phyloP scores from a whole-genome alignment of 2,888 invertebrate species.

The Acrobasis consociella region DNA sequence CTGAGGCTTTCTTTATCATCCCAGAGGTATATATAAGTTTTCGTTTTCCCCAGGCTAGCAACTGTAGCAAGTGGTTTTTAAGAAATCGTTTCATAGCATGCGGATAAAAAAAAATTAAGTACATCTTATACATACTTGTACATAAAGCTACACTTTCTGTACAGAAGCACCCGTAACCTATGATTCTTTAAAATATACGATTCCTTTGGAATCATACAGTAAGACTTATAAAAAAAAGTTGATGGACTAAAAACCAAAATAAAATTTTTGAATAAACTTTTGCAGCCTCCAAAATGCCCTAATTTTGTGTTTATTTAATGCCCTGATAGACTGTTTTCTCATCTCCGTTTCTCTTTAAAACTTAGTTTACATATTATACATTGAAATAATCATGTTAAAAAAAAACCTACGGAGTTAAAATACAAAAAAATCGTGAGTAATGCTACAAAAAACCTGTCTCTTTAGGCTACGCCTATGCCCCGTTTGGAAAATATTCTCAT shows the following conservation, averaged over 20 bases:
- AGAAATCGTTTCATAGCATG: too few relatives aligned
- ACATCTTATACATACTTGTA: neutral
- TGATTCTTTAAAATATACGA: neutral
- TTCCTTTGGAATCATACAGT: constrained; percentile 14
- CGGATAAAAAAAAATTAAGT: too few relatives aligned
- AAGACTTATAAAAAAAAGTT: neutral
- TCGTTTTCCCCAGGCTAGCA: too few relatives aligned
- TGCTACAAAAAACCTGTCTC: neutral
- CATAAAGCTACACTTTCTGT: neutral
- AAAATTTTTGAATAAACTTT: neutral
- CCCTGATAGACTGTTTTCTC: too few relatives aligned
- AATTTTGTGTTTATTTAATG: neutral
- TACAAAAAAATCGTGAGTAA: too few relatives aligned
- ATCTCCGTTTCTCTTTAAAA: too few relatives aligned
- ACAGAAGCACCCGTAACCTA: constrained; percentile 20
- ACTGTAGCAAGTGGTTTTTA: too few relatives aligned
- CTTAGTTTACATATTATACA: too few relatives aligned
- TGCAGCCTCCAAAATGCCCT: constrained; percentile 9
- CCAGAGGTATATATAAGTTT: too few relatives aligned
- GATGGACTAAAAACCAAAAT: neutral
- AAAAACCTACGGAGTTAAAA: too few relatives aligned
- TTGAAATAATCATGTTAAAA: too few relatives aligned
- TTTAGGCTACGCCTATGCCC: neutral
- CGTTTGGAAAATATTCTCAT: constrained; percentile 15
- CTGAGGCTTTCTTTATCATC: too few relatives aligned